phyloP scores from a whole-genome alignment of 2,113 vertebrate species.

The Colius striatus region DNA sequence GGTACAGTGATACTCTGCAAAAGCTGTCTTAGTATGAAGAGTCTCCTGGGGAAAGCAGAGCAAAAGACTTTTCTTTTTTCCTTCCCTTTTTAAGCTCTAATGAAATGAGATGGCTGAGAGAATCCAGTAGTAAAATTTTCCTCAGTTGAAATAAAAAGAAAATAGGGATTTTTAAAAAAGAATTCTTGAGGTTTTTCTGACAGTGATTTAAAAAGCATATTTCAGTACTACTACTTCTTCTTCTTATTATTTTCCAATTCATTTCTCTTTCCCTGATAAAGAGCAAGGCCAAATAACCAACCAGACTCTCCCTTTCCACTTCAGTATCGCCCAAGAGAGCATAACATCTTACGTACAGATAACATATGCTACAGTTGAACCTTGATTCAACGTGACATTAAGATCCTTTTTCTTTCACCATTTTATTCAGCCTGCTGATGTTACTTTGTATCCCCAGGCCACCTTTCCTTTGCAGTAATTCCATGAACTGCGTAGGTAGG shows the following conservation, averaged over 20 bases:
- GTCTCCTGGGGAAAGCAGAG: not conserved
- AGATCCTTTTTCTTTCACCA: constrained; percentile 22
- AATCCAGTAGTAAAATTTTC: not conserved
- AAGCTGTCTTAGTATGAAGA: not conserved
- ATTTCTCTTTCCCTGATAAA: not conserved
- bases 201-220: not conserved
- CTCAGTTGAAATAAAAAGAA: not conserved
- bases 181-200: not conserved
- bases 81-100: not conserved
- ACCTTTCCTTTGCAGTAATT: not conserved
- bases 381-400: constrained; percentile 35
- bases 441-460: not conserved
- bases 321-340: not conserved
- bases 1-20: not conserved
- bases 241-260: not conserved
- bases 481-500: not conserved
- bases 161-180: not conserved
- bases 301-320: not conserved
- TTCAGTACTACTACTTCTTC: not conserved
- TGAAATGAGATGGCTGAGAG: not conserved
- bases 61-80: not conserved
- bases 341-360: not conserved
- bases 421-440: not conserved
- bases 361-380: constrained; percentile 5
- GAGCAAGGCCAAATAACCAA: not conserved